phyloP scores from a whole-genome alignment of 2,888 invertebrate genomes.

The Caenorhabditis plicata region DNA sequence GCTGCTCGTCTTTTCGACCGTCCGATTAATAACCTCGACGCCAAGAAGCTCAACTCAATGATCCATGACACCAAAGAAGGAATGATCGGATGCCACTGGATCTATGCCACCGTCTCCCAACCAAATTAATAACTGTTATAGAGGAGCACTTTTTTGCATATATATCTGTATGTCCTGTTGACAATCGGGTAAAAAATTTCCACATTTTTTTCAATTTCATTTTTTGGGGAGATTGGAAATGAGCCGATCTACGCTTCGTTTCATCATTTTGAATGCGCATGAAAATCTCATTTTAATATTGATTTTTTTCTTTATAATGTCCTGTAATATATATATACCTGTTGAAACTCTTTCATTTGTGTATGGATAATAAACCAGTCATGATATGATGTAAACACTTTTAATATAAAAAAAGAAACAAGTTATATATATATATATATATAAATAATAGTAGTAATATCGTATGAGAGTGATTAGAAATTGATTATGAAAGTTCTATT shows the following conservation, averaged over 20 bases:
- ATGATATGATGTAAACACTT: no score
- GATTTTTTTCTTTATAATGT: no score
- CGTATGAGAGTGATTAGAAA: no score
- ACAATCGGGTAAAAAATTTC: constrained; percentile 30
- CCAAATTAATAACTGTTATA: constrained; percentile 17
- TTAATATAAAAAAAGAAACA: constrained; percentile 7
- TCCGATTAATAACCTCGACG: constrained; percentile 62
- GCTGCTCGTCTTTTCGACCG: constrained; percentile 63
- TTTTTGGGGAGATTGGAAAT: no score
- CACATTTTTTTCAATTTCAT: constrained; percentile 1
- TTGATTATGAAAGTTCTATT: no score
- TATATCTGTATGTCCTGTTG: constrained; percentile 38
- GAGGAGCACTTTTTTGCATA: constrained; percentile 10
- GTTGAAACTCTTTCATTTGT: no score
- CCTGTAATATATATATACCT: no score
- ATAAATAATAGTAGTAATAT: no score
- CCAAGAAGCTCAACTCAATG: constrained; percentile 58
- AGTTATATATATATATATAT: no score
- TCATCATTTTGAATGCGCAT: constrained; percentile 3
- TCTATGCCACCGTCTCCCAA: constrained; percentile 61
- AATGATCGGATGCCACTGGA: constrained; percentile 65
- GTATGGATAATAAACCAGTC: no score
- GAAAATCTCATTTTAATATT: no score
- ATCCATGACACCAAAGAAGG: constrained; percentile 61
- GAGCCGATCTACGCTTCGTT: background rate